Evolutionary conservation across 2,797 vertebrate species (phyloP), one percentile per base, ranked within the genome.

Genomic region (Trachops cirrhosus): DNA sequence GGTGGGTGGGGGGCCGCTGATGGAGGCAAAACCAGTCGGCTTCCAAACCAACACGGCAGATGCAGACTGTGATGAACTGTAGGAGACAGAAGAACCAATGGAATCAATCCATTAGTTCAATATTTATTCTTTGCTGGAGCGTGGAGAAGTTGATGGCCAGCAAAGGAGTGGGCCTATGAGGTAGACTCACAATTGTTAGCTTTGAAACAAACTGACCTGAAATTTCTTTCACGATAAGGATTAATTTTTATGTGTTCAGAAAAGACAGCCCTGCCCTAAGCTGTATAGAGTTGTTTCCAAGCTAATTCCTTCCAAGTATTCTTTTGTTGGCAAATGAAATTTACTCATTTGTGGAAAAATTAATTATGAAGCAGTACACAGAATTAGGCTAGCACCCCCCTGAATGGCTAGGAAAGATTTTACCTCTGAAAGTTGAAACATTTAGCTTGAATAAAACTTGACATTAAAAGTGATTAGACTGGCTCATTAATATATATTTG

Each of bases 381-480:
- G 59, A 9, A 96, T 93, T 86, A 96, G 32, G 48, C 44, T 86
- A 80, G 92, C 48, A 97, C 96, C 96, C 96, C 96, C 96, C 97
- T 97, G 95, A 97, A 98, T 95, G 44, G 92, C 96, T 96, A 91
- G 78, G 41, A 90, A 97, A 95, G 71, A 80, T 75, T 96, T 97
- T 89, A 96, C 77, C 94, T 95, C 90, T 71, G 52, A 95, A 68
- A 96, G 90, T 75, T 78, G 91, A 97, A 96, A 96, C 54, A 96
- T 68, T 93, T 94, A 96, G 95, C 83, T 97, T 96, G 96, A 97
- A 97, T 98, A 98, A 97, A 98, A 97, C 97, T 97, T 97, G 96
- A 95, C 95, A 97, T 86, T 91, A 64, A 86, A 48, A 74, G 48
- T 82, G 89, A 97, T 96, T 97, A 97, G 88, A 94, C 1, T 89